phyloP scores from a whole-genome alignment of 92 coral and sea anemone species.

The Bergia sp. region DNA sequence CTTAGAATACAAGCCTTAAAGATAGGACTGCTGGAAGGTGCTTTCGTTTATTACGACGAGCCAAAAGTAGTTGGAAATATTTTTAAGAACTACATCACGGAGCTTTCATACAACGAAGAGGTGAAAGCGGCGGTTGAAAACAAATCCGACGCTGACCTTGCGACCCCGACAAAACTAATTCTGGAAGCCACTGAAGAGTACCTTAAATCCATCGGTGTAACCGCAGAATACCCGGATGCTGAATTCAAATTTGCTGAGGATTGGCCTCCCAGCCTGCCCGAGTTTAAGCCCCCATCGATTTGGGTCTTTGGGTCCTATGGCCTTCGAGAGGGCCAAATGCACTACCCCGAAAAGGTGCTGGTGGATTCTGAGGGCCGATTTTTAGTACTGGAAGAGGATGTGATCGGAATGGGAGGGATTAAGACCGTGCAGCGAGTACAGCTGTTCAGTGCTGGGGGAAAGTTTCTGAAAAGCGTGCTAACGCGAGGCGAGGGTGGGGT shows the following conservation, averaged over 20 bases:
- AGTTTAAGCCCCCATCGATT: conserved; percentile 76
- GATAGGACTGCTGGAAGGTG: conserved; percentile 68
- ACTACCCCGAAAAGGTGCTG: conserved; percentile 78
- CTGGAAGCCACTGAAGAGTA: conserved; percentile 75
- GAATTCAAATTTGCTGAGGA: conserved; percentile 61
- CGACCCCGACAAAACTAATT: conserved; percentile 62
- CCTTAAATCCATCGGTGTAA: conserved; percentile 48
- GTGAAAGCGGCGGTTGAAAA: conserved; percentile 63
- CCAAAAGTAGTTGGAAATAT: conserved; percentile 40
- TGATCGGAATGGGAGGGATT: conserved; percentile 61
- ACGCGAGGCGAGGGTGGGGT: conserved; percentile 84
- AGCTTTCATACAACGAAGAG: conserved; percentile 53
- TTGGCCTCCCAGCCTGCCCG: conserved; percentile 52
- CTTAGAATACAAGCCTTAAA: conserved; percentile 65
- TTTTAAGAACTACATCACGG: conserved; percentile 49
- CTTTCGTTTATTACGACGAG: conserved; percentile 73
- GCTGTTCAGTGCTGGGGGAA: conserved; percentile 76
- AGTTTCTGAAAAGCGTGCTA: conserved; percentile 70
- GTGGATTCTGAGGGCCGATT: conserved; percentile 76
- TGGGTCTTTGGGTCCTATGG: conserved; percentile 98
- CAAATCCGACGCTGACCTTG: conserved; percentile 54
- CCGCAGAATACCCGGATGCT: conserved; percentile 24
- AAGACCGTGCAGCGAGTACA: conserved; percentile 81
- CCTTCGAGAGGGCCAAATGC: conserved; percentile 73
- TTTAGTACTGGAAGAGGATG: conserved; percentile 82